Percentiles rank a stretch among this genome's conserved stretches.
These are phyloP conservation scores for Jacana jacana DNA, from an alignment of 2,113 vertebrate genomes.

Conservation along the genomic window DNA sequence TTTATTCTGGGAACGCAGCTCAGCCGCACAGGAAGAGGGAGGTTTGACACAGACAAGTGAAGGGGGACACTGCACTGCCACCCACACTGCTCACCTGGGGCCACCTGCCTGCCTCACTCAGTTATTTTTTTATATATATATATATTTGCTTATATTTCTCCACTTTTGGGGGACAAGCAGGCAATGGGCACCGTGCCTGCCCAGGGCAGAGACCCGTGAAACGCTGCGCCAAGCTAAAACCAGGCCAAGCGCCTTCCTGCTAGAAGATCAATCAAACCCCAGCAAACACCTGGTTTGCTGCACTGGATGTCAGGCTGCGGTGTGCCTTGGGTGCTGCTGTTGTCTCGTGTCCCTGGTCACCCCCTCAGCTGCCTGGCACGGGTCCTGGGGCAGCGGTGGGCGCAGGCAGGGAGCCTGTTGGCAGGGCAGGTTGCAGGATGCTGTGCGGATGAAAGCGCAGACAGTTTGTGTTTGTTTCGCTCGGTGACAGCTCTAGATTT, in stretches of 20 bases:
- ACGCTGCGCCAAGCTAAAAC: background rate
- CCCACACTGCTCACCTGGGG: background rate
- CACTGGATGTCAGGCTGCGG: accelerated
- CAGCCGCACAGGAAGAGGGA: background rate
- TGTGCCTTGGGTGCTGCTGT: background rate
- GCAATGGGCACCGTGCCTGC: accelerated
- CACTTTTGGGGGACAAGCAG: background rate
- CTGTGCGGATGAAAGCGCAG: background rate
- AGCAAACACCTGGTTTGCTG: background rate
- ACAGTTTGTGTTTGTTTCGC: constrained; percentile 29
- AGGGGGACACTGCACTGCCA: background rate
- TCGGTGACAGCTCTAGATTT: constrained; percentile 31
- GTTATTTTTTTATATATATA: background rate
- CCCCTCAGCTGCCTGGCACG: background rate
- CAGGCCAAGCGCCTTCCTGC: too few species aligned
- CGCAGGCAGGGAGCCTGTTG: background rate
- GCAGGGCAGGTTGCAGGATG: background rate
- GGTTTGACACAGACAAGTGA: background rate
- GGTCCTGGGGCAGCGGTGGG: background rate
- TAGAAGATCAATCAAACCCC: background rate
- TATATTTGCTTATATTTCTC: accelerated
- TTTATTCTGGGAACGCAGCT: background rate
- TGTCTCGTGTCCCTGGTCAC: too few species aligned
- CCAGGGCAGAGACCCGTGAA: background rate
- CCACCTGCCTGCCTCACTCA: background rate